A percentile compares a stretch with the other conserved stretches of the same genome.
These are phyloP conservation scores for Gallirallus australis DNA, from an alignment of 2,797 vertebrate species.

Conservation along the genomic window DNA sequence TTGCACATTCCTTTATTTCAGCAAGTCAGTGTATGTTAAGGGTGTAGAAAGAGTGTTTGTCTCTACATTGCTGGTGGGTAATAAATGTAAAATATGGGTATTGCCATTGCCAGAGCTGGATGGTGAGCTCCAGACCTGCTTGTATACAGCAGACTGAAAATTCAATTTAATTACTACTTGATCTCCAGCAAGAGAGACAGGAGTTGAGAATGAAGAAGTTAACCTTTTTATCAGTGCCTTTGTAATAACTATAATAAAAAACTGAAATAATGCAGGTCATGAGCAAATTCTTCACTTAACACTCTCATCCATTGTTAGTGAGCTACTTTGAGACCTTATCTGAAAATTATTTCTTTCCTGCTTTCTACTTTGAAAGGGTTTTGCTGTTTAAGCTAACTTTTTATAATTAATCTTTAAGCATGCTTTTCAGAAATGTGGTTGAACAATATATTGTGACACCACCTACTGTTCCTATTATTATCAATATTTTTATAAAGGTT, in stretches of 20 bases:
- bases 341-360: background rate
- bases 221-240: background rate
- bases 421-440: conserved; percentile 1
- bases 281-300: background rate
- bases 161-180: background rate
- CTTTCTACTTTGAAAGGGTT: background rate
- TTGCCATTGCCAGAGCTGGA: background rate
- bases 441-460: background rate
- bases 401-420: conserved; percentile 57
- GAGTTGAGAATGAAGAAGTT: background rate
- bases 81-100: background rate
- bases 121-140: background rate
- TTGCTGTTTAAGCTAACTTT: background rate
- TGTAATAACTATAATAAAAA: background rate
- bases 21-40: background rate
- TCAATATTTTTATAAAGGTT: conserved; percentile 28
- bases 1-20: background rate
- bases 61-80: background rate
- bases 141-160: background rate
- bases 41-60: background rate
- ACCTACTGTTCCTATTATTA: conserved; percentile 20
- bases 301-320: background rate
- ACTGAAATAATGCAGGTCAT: background rate
- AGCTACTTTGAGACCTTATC: background rate
- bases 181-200: background rate